Percentiles rank a stretch among this genome's conserved stretches.
phyloP scores from a whole-genome alignment of 2,888 invertebrate genomes.

The Drosophila tanythrix region DNA sequence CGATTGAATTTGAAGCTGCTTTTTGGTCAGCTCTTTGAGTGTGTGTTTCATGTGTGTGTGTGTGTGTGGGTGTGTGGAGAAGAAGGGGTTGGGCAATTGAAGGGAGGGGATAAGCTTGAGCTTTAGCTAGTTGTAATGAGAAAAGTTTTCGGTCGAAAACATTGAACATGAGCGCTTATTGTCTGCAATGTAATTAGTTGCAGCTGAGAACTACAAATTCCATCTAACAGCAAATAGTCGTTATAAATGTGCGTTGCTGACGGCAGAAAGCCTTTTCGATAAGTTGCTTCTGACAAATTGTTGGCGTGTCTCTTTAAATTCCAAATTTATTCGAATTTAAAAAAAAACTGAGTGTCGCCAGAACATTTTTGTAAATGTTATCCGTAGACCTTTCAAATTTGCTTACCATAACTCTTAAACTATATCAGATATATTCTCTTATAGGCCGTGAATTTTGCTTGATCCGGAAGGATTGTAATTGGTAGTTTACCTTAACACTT shows the following conservation, averaged over 20 bases:
- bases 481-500: background rate
- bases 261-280: background rate
- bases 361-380: background rate
- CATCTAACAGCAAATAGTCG: slow-evolving; percentile 13
- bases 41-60: slow-evolving; percentile 7
- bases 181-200: slow-evolving; percentile 58
- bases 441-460: background rate
- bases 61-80: slow-evolving; percentile 12
- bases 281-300: background rate
- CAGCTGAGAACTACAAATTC: slow-evolving; percentile 28
- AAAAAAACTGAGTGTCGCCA: background rate
- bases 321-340: too few relatives aligned
- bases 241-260: background rate
- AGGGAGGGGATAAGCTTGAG: slow-evolving; percentile 21
- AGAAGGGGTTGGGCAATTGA: background rate
- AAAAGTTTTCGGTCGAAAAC: slow-evolving; percentile 63
- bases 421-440: background rate
- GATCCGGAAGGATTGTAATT: background rate
- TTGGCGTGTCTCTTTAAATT: background rate
- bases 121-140: slow-evolving; percentile 63
- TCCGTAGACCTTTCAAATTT: background rate
- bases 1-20: slow-evolving; percentile 75
- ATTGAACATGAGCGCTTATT: slow-evolving; percentile 47
- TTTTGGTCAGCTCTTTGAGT: slow-evolving; percentile 49
- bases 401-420: background rate